Base-by-base conservation (phyloP, 2,797 vertebrate genomes). In the Caiman crocodilus region DNA sequence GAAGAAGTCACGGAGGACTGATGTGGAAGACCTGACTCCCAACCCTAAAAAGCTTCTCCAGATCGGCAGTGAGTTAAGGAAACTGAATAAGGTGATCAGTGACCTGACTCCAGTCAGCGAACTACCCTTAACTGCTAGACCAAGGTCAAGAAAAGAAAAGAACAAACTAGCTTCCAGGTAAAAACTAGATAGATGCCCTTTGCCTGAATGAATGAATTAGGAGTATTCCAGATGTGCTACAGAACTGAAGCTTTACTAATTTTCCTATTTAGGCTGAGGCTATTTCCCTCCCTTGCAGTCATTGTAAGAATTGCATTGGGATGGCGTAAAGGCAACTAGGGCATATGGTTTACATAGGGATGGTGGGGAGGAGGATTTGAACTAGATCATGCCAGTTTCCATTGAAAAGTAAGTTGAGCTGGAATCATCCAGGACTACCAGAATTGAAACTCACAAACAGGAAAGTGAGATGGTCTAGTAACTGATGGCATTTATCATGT, bases 161-260 rank as follows among this genome's bases (percentile, higher is more conserved):
- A 99, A 99, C 97, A 99, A 99, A 96, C 96, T 99, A 96, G 99
- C 99, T 20, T 99, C 99, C 97, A 99, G 99, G 99, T 99, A 98
- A 71, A 18, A 81, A 18, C 5, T 88, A 26, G 55, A 71, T 88
- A 26, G 55, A 71, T 77, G 59, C 28, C 6, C 4, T 64, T 88
- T 92, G n/a, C 30, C 76, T 20, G n/a, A 67, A 58, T 76, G 63
- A 94, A 80, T 79, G 56, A 21, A 79, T 76, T 92, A 32, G 69
- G 57, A 55, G 93, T 95, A 76, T 79, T 63, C 7, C 61, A 74
- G 58, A 57, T 63, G 21, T 50, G n/a, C 23, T 90, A 59, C 77
- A 32, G 5, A 7, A 28, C 71, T 71, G 63, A 93, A 23, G 25
- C 75, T 7, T 42, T 57, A 64, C 58, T 89, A 11, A 50, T 32